Percentiles rank a stretch among this genome's conserved stretches.
Conservation (phyloP, 2,113 vertebrate genomes). For the Rallus limicola region DNA sequence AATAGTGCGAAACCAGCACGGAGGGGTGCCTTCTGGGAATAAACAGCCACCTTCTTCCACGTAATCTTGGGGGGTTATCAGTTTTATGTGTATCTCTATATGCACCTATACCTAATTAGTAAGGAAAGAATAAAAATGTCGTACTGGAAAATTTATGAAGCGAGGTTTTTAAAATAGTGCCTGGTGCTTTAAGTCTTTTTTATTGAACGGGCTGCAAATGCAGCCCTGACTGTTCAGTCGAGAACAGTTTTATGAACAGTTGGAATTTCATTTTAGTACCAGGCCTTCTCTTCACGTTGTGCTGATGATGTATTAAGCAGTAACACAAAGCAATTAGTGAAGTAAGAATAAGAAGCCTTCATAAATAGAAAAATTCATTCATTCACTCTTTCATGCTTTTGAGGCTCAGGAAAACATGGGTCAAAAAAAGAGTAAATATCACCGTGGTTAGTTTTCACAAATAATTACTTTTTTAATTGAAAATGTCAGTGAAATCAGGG, state of each 20-base stretch:
- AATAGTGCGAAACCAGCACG: background rate
- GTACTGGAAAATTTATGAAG: background rate
- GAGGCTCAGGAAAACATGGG: background rate
- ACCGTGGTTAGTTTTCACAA: constrained; percentile 10
- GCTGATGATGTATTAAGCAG: background rate
- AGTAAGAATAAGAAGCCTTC: background rate
- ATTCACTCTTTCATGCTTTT: background rate
- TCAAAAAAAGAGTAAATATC: background rate
- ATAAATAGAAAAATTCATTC: background rate
- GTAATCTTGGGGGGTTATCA: fast-evolving
- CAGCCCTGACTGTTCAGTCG: background rate
- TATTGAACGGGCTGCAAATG: background rate
- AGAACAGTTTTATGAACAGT: background rate
- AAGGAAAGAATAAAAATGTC: background rate
- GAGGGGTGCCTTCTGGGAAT: background rate
- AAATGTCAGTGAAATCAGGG: background rate
- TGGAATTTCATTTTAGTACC: background rate
- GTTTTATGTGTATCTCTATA: background rate
- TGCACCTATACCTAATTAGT: background rate
- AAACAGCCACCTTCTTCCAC: background rate
- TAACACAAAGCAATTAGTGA: background rate
- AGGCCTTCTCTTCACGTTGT: background rate
- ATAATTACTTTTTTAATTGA: constrained; percentile 23
- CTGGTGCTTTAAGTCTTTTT: background rate
- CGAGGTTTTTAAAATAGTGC: background rate